A percentile compares a stretch with the other conserved stretches of the same genome.
These are phyloP conservation scores for Lepidochrysops patricia DNA, from an alignment of 2,888 invertebrate genomes.

Conservation along the genomic window DNA sequence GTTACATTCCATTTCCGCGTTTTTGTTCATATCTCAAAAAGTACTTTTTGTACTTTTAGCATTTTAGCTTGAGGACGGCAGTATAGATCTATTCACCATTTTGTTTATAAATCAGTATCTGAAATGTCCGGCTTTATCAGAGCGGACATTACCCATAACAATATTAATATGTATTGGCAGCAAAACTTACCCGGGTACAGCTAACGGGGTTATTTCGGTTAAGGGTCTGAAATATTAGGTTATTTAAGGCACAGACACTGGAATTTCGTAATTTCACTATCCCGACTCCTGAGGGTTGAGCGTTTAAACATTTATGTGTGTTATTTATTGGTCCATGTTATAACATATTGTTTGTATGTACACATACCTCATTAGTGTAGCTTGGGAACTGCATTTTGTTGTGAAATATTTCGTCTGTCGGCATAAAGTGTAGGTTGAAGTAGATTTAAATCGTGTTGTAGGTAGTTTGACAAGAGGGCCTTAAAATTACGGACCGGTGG, in stretches of 20 bases:
- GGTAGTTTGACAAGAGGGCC: no score
- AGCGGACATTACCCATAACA: no score
- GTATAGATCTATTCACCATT: no score
- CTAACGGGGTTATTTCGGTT: conserved; percentile 13
- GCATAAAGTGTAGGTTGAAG: background rate
- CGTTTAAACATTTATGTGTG: background rate
- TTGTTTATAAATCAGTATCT: no score
- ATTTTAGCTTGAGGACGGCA: no score
- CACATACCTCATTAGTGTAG: background rate
- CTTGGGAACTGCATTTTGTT: background rate
- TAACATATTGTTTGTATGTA: background rate
- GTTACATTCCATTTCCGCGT: no score
- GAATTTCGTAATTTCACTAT: conserved; percentile 18
- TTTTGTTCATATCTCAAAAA: no score
- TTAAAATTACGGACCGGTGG: no score
- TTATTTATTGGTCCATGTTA: background rate
- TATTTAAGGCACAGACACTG: conserved; percentile 17
- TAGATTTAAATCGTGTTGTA: no score
- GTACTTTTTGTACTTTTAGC: no score
- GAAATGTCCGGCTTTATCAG: no score
- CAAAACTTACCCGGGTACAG: background rate
- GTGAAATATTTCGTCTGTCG: no score
- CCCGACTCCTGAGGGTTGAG: background rate
- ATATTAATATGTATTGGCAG: background rate
- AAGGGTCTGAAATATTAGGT: conserved; percentile 22